Evolutionary conservation across 2,888 invertebrate genomes (phyloP).

Genomic region (Baronia brevicornis): DNA sequence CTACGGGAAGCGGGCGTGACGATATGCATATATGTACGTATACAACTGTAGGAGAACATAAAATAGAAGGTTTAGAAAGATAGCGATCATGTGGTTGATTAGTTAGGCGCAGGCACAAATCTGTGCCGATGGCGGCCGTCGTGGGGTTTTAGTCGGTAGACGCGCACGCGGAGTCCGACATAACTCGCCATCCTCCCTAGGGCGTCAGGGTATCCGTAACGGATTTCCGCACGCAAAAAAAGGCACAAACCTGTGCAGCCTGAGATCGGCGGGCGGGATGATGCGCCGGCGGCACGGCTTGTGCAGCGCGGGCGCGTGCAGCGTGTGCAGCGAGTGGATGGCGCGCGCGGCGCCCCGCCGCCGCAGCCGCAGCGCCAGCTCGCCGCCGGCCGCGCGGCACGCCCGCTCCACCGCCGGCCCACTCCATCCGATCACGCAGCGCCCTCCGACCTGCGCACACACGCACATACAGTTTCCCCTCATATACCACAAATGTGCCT

Average conservation of each 20-base stretch:
- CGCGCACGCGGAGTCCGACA: too few species aligned
- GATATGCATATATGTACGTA: too few species aligned
- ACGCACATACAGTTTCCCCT: not conserved
- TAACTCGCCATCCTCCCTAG: too few species aligned
- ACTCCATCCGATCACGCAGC: slow-evolving; percentile 55
- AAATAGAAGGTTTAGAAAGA: too few species aligned
- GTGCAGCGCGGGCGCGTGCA: slow-evolving; percentile 22
- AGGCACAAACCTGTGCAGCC: slow-evolving; percentile 11
- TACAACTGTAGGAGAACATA: too few species aligned
- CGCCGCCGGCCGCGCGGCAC: slow-evolving; percentile 24
- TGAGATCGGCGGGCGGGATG: slow-evolving; percentile 16
- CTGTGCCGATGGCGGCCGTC: slow-evolving; percentile 1
- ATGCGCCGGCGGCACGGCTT: slow-evolving; percentile 18
- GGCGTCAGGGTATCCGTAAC: too few species aligned
- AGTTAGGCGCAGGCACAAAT: not conserved
- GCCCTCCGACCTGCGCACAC: slow-evolving; percentile 37
- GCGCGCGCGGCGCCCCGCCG: slow-evolving; percentile 29
- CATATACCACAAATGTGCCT: not conserved
- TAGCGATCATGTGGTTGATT: too few species aligned
- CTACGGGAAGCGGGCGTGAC: too few species aligned
- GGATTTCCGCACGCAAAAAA: slow-evolving; percentile 9
- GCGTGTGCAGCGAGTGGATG: slow-evolving; percentile 29
- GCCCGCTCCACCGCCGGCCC: slow-evolving; percentile 34
- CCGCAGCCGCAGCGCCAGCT: slow-evolving; percentile 33
- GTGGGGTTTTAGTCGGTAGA: slow-evolving; percentile 7